phyloP scores from a whole-genome alignment of 2,113 vertebrate genomes.

The Apeltes quadracus region DNA sequence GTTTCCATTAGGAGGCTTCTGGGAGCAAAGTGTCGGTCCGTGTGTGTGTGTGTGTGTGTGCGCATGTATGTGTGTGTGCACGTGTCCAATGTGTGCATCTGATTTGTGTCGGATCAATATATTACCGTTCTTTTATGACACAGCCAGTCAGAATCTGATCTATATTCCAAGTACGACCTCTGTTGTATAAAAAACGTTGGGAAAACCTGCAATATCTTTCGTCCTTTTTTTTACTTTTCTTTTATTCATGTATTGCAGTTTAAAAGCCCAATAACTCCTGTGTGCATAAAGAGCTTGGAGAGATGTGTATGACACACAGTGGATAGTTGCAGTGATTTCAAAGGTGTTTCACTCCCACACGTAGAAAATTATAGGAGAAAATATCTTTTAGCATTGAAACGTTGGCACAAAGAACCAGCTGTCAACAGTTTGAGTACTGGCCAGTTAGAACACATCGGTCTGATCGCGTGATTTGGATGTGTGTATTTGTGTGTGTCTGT shows the following conservation, averaged over 20 bases:
- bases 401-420: conserved; percentile 46
- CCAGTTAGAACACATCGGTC: conserved; percentile 31
- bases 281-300: conserved; percentile 25
- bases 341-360: conserved; percentile 26
- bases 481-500: conserved; percentile 23
- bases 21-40: background rate
- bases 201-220: conserved; percentile 19
- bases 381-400: conserved; percentile 36
- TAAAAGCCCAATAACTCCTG: conserved; percentile 9
- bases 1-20: conserved; percentile 53
- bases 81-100: conserved; percentile 5
- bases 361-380: conserved; percentile 47
- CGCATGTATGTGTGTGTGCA: conserved; percentile 9
- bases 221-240: background rate
- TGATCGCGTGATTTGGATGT: conserved; percentile 18
- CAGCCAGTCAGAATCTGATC: background rate
- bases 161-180: conserved; percentile 1
- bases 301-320: conserved; percentile 5
- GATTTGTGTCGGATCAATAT: conserved; percentile 16
- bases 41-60: conserved; percentile 15
- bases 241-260: conserved; percentile 15
- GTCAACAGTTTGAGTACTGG: conserved; percentile 31
- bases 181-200: conserved; percentile 33
- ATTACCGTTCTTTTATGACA: conserved; percentile 12
- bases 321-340: conserved; percentile 17